Evolutionary conservation across 2,797 vertebrate genomes (phyloP).

Genomic region (Cirrhinus molitorella): DNA sequence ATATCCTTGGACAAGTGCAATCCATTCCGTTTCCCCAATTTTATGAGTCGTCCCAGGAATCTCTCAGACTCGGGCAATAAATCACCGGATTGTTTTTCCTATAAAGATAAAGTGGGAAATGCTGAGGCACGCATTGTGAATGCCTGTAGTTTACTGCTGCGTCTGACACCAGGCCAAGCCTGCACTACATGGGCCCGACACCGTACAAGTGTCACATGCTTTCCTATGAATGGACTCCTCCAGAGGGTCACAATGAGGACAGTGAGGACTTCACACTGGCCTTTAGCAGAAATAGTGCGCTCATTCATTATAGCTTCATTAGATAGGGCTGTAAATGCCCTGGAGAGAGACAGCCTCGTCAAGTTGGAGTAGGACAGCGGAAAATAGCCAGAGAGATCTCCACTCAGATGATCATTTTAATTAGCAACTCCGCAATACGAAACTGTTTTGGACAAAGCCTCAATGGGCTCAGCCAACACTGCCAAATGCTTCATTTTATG

Average conservation of each 20-base stretch:
- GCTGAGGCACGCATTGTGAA: conserved; percentile 15
- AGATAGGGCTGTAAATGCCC: conserved; percentile 51
- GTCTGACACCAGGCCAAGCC: not conserved
- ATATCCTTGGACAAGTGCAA: conserved; percentile 88
- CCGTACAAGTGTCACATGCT: not conserved
- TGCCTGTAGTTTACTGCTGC: conserved; percentile 6
- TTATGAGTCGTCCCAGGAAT: conserved; percentile 88
- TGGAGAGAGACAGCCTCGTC: conserved; percentile 16
- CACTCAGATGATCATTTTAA: not conserved
- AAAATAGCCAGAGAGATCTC: not conserved
- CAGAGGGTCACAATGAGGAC: conserved; percentile 18
- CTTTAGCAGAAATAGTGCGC: conserved; percentile 24
- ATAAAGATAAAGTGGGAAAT: conserved; percentile 66
- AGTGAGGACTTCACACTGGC: not conserved
- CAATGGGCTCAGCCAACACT: not conserved
- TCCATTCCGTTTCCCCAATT: conserved; percentile 88
- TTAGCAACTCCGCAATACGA: not conserved
- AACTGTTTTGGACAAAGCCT: not conserved
- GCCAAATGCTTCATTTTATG: conserved; percentile 20
- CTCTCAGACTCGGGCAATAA: conserved; percentile 86
- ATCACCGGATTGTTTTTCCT: conserved; percentile 81
- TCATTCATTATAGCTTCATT: conserved; percentile 45
- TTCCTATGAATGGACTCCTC: conserved; percentile 8
- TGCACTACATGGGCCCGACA: not conserved
- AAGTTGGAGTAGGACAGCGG: not conserved